Conservation (phyloP, 2,113 vertebrate species). For the Anolis sagrei region DNA sequence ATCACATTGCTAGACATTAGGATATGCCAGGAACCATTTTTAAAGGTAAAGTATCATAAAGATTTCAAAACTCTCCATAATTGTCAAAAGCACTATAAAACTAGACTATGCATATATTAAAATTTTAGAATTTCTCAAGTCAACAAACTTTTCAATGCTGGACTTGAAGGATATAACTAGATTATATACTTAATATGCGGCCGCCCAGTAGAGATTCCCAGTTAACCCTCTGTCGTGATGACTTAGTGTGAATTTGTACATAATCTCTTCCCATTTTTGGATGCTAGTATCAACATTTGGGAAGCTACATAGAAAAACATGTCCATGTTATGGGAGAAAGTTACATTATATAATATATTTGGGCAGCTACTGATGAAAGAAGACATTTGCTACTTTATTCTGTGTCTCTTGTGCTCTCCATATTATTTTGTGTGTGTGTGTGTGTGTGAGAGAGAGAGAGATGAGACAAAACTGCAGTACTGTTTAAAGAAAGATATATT, state of each 20-base stretch:
- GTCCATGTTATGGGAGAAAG: too few relatives aligned
- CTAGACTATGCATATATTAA: neutral
- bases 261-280: neutral
- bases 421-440: too few relatives aligned
- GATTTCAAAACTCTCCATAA: neutral
- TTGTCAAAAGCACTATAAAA: neutral
- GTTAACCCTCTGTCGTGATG: neutral
- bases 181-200: neutral
- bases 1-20: accelerated
- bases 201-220: neutral
- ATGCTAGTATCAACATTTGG: neutral
- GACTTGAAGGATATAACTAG: neutral
- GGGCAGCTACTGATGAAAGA: too few relatives aligned
- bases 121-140: neutral
- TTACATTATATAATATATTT: too few relatives aligned
- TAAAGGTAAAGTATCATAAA: neutral
- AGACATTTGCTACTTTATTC: too few relatives aligned
- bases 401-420: too few relatives aligned
- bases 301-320: neutral
- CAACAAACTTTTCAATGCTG: neutral
- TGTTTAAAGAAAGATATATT: too few relatives aligned
- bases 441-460: too few relatives aligned
- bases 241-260: neutral
- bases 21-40: neutral
- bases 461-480: too few relatives aligned